These are phyloP conservation scores for Polymixis lichenea DNA, from an alignment of 2,888 invertebrate species.

Conservation along the genomic window DNA sequence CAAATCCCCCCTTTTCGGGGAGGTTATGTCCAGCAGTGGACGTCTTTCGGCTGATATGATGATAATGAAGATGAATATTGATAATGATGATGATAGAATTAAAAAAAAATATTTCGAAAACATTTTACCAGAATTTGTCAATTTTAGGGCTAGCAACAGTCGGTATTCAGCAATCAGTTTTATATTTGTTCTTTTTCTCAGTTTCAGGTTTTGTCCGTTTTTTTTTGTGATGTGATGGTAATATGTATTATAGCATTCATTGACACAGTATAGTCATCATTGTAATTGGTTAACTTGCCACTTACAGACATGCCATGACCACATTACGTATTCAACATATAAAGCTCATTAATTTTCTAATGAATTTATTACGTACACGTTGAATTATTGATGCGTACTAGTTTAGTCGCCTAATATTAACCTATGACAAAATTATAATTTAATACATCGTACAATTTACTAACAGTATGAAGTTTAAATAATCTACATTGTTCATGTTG, in stretches of 20 bases:
- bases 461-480: background rate
- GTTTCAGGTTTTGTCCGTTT: background rate
- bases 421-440: background rate
- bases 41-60: too few species aligned
- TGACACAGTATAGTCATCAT: background rate
- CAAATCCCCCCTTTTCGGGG: too few species aligned
- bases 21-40: too few species aligned
- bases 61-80: too few species aligned
- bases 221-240: background rate
- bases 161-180: background rate
- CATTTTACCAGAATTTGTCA: conserved; percentile 13
- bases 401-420: background rate
- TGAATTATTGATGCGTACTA: conserved; percentile 1
- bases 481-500: background rate
- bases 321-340: background rate
- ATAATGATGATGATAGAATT: too few species aligned
- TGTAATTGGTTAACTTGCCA: background rate
- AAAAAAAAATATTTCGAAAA: conserved; percentile 7
- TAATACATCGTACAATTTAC: background rate
- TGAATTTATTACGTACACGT: background rate
- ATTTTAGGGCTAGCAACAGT: conserved; percentile 1
- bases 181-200: background rate
- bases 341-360: conserved; percentile 12
- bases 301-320: background rate
- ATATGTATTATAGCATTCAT: background rate